Evolutionary conservation across 2,888 invertebrate genomes (phyloP), one percentile per base, ranked within the genome.

Genomic region (Trachelus tabidus): DNA sequence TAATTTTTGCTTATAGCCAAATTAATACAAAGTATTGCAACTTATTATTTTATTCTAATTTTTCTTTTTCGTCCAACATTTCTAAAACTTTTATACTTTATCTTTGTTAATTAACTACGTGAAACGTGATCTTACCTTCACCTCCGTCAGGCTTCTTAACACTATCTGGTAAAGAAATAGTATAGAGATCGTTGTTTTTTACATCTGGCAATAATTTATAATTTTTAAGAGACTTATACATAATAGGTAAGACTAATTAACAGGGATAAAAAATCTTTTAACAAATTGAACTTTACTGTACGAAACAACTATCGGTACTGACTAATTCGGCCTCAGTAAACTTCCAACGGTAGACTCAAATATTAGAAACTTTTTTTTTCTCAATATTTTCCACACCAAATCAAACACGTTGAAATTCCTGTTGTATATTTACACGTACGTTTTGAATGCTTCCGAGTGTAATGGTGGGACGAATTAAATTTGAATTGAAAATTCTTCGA

Each of bases 191-290:
- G 31, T 73, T 74, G 34, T 69, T 75, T 30, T 78, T 78, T n/a
- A 40, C 56, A n/a, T 75, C 68, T 68, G 78, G 56, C 23, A 76
- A 73, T 35, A 73, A 68, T 40, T 76, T 73, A 73, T 37, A 77
- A 37, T 75, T 40, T 73, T 78, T 78, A 4, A 78, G 30, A 68
- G 78, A 75, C 33, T 78, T 75, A 76, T 78, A 78, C 78, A 78
- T 78, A 78, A 71, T 78, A 77, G 9, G 23, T 56, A 23, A 23
- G 9, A 56, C 56, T 56, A 56, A 56, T 56, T 9, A 56, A 56
- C 56, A 56, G 2, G 23, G 56, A 23, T 56, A 56, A 56, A 15
- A 23, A 23, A 23, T 56, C 56, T 56, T 56, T 56, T 23, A 56
- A 56, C 23, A 56, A 56, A 56, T 56, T 56, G 23, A 23, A 56